phyloP scores from a whole-genome alignment of 2,113 vertebrate genomes.

The Cervus canadensis region DNA sequence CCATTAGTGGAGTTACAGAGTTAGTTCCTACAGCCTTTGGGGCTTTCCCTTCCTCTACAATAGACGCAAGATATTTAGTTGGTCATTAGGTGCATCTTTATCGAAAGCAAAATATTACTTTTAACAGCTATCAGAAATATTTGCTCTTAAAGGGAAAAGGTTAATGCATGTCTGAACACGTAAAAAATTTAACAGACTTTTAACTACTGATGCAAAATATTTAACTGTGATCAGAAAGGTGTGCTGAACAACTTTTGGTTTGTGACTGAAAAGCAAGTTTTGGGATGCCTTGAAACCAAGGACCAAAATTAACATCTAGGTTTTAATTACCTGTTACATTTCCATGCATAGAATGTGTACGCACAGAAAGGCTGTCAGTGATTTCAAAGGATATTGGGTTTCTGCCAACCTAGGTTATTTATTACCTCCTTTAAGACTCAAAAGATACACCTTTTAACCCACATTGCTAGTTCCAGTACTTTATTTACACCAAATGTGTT shows the following conservation, averaged over 20 bases:
- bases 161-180: neutral
- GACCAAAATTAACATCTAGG: neutral
- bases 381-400: neutral
- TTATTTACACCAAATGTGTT: neutral
- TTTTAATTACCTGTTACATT: neutral
- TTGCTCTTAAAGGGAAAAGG: neutral
- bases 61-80: neutral
- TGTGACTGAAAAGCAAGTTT: neutral
- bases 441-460: neutral
- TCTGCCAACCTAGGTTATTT: neutral
- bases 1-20: neutral
- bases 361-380: neutral
- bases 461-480: slow-evolving; percentile 24
- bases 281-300: neutral
- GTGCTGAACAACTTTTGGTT: neutral
- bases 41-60: neutral
- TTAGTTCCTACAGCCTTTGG: neutral
- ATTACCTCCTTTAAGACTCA: neutral
- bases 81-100: neutral
- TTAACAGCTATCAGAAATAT: neutral
- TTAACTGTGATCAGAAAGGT: neutral
- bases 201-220: neutral
- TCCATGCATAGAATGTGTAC: neutral
- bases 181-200: neutral
- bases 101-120: slow-evolving; percentile 27